Base-by-base conservation (phyloP, 1,140 invertebrate species). In the Diorhabda carinulata region DNA sequence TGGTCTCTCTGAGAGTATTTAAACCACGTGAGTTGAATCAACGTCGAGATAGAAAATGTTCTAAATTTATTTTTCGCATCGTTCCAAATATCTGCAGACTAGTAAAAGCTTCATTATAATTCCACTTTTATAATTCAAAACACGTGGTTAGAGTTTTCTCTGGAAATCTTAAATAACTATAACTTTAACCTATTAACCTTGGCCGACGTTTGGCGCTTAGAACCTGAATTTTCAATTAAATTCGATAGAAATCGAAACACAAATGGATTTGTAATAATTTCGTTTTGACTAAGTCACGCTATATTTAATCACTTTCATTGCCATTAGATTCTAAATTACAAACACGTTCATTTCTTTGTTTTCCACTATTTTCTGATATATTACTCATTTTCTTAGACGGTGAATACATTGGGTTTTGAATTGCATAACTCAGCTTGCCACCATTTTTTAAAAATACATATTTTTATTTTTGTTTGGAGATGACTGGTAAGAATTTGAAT, bases 141-240 rank as follows among this genome's bases (percentile, higher is more conserved):
- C 47, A 52, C n/a, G n/a, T 52, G 47, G 47, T 52, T 52, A 8
- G 47, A 52, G 3, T 52, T 52, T 52, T n/a, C 47, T 52, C n/a
- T n/a, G n/a, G n/a, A 52, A 52, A 52, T 52, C 47, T 52, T 52
- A 52, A 52, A 52, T 52, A n/a, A 52, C 59, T 61, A 42, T 62
- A 44, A 68, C 47, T 69, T 65, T 43, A 61, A 69, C 58, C 72
- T 68, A 76, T 77, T 77, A 77, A 77, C 76, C 76, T 77, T 76
- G 75, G 66, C 69, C 66, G 62, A 66, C 61, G 69, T 64, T 70
- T 42, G 47, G 44, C 64, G 42, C 57, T 67, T 59, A 68, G 69
- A 25, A 25, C 25, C 25, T 52, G 47, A 52, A 52, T 67, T 72
- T 77, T 78, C 76, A 78, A 78, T 78, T 78, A 78, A 70, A 72